Conservation (phyloP, 2,888 invertebrate genomes). For the Nomada ruficornis region DNA sequence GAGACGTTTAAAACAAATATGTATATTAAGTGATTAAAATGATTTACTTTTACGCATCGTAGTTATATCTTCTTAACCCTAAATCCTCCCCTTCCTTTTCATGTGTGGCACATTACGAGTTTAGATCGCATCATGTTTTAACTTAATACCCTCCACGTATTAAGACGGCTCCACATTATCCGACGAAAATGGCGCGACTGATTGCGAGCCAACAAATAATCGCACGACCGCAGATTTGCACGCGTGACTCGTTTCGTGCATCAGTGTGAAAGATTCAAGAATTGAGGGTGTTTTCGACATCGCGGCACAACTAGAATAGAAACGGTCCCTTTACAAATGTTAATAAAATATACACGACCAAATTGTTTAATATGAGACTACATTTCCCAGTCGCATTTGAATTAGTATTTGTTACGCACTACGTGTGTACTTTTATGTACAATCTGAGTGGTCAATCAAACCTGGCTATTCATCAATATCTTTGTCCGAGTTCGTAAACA, state of each 20-base stretch:
- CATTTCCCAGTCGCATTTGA: too few relatives aligned
- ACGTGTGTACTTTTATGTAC: too few relatives aligned
- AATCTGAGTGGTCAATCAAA: too few relatives aligned
- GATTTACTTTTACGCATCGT: not conserved
- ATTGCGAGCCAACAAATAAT: constrained; percentile 60
- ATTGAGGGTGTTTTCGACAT: too few relatives aligned
- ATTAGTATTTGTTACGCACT: too few relatives aligned
- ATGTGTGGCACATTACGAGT: not conserved
- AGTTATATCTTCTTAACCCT: not conserved
- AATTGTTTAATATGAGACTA: too few relatives aligned
- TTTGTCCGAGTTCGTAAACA: too few relatives aligned
- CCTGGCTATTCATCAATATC: too few relatives aligned
- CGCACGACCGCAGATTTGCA: constrained; percentile 26
- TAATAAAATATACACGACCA: too few relatives aligned
- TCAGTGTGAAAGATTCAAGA: too few relatives aligned
- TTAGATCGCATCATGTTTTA: constrained; percentile 11
- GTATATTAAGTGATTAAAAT: not conserved
- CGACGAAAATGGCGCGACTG: constrained; percentile 17
- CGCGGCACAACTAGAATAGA: too few relatives aligned
- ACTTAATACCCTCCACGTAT: constrained; percentile 20
- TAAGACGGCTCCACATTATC: not conserved
- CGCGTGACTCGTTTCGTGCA: constrained; percentile 43
- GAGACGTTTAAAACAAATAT: not conserved
- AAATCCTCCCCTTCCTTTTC: not conserved
- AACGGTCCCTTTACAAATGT: too few relatives aligned